Base-by-base conservation (phyloP, 2,797 vertebrate genomes). In the Takifugu ocellatus region DNA sequence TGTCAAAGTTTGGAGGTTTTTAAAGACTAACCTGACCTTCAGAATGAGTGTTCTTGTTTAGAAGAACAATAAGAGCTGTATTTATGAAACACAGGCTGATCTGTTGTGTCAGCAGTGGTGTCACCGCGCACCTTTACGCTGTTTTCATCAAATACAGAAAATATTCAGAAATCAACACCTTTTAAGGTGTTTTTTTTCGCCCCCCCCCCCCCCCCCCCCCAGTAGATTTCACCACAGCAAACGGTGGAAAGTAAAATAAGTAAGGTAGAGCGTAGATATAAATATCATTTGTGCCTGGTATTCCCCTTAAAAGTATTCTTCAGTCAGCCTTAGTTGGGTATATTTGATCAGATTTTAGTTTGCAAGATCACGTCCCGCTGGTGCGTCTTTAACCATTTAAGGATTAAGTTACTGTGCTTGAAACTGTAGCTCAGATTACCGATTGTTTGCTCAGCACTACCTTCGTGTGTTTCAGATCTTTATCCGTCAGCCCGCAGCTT, bases 31-130 rank as follows among this genome's bases (percentile, higher is more conserved):
- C 31, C 0, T 55, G 66, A 74, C 75, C 59, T 75, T 70, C 45
- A 56, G 27, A 8, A 4, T 33, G 36, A 33, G 17, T 39, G n/a
- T 16, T n/a, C 12, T 27, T 69, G 73, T 84, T 74, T 72, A 12
- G 63, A 75, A 68, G 63, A 67, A 76, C 56, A 80, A 78, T 76
- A 82, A 33, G 48, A 68, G n/a, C 27, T 8, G 6, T 81, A 81
- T 83, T 80, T 79, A 78, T 75, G 44, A 79, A 84, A 83, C 78
- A 77, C 16, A 54, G 53, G 39, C 15, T 0, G 48, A 9, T 15
- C 33, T 79, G 70, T 66, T 70, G 50, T 72, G 12, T 75, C 72
- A 66, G 66, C 52, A 61, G 49, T 43, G 11, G 42, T 29, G 27
- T 29, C 27, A 29, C 1, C 27, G 5, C 27, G 8, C 33, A 33